phyloP scores from a whole-genome alignment of 2,888 invertebrate genomes.

The Glyphotaelius pellucidus region DNA sequence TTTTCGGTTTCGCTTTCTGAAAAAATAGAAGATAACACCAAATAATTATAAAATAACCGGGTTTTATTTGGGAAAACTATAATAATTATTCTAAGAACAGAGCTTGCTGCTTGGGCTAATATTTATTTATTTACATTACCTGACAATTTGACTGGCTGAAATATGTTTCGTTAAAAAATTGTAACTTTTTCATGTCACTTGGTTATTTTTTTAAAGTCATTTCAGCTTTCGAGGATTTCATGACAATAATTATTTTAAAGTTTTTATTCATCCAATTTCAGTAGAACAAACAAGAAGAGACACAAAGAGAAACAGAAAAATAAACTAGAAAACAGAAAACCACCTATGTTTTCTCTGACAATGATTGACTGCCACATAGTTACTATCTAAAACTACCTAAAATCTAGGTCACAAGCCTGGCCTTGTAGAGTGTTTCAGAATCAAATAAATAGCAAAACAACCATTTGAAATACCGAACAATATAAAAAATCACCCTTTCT shows the following conservation, averaged over 20 bases:
- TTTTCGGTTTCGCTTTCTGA: not conserved
- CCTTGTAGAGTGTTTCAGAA: not conserved
- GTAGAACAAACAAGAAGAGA: not conserved
- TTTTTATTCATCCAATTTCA: not conserved
- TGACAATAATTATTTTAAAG: not conserved
- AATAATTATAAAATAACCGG: no score
- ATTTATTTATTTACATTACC: no score
- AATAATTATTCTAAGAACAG: no score
- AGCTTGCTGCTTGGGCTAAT: no score
- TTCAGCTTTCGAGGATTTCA: not conserved
- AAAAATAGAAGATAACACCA: not conserved
- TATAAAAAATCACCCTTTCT: not conserved
- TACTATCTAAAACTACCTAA: not conserved
- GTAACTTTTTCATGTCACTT: no score
- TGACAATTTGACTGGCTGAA: no score
- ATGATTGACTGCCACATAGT: not conserved
- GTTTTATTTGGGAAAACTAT: no score
- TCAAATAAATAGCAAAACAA: not conserved
- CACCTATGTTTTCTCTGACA: not conserved
- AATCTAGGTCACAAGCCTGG: not conserved
- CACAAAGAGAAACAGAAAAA: not conserved
- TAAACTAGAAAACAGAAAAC: not conserved
- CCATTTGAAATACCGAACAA: not conserved
- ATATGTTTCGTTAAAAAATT: no score
- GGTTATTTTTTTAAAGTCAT: not conserved